Percentiles rank a stretch among this genome's conserved stretches.
phyloP scores from a whole-genome alignment of 1,140 invertebrate genomes.

The Ceratoteleas bidentatus region DNA sequence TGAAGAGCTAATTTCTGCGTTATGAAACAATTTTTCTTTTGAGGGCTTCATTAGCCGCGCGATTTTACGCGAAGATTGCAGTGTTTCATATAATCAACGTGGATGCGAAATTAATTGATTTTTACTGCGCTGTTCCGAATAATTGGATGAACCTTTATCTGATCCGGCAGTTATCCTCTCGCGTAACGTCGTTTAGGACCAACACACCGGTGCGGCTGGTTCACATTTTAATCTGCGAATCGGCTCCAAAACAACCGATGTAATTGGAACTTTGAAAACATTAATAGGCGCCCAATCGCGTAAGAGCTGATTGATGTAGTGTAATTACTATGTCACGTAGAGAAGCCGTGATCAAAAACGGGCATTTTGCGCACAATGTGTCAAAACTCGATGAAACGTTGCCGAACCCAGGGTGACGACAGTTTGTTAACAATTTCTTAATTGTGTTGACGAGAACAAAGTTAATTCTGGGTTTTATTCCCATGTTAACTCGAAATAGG shows the following conservation, averaged over 20 bases:
- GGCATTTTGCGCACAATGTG: neutral
- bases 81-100: slow-evolving; percentile 16
- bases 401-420: too few species aligned
- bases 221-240: slow-evolving; percentile 14
- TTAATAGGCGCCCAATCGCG: slow-evolving; percentile 4
- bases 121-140: neutral
- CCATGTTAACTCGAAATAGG: too few species aligned
- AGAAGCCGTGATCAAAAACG: neutral
- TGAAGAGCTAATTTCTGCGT: slow-evolving; percentile 6
- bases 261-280: slow-evolving; percentile 18
- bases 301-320: slow-evolving; percentile 2
- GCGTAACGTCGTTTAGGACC: slow-evolving; percentile 13
- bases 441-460: too few species aligned
- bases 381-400: too few species aligned
- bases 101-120: slow-evolving; percentile 17
- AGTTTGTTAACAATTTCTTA: too few species aligned
- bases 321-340: neutral
- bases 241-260: neutral
- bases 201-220: neutral
- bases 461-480: too few species aligned
- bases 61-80: neutral
- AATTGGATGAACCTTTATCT: slow-evolving; percentile 22
- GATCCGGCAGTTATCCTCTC: slow-evolving; percentile 10
- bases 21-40: slow-evolving; percentile 12
- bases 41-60: neutral